A percentile compares a stretch with the other conserved stretches of the same genome.
These are phyloP conservation scores for Abramis brama DNA, from an alignment of 2,113 vertebrate genomes.

Conservation along the genomic window DNA sequence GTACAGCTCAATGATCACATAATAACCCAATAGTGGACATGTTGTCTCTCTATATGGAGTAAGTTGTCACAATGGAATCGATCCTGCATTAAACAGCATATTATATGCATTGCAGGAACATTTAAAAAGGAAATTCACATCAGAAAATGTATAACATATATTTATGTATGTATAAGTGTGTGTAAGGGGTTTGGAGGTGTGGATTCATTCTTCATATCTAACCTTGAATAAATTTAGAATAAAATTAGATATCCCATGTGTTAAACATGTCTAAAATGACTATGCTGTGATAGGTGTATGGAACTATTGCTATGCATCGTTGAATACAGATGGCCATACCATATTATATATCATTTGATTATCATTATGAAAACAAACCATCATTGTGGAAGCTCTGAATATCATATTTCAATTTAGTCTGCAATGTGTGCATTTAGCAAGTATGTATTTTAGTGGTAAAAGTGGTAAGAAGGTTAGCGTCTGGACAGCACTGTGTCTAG, in stretches of 20 bases:
- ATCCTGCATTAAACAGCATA: neutral
- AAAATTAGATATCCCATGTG: neutral
- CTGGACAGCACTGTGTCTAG: neutral
- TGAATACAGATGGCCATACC: conserved; percentile 2
- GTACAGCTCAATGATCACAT: neutral
- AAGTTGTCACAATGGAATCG: neutral
- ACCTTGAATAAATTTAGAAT: neutral
- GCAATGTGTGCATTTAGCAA: neutral
- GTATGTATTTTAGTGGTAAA: neutral
- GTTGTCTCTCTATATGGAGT: neutral
- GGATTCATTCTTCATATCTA: neutral
- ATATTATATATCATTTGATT: neutral
- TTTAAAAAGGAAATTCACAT: neutral
- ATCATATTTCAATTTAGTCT: neutral
- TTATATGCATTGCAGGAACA: neutral
- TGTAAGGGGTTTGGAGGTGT: neutral
- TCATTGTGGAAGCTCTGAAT: neutral
- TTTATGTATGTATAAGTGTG: no score
- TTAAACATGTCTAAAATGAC: conserved; percentile 9
- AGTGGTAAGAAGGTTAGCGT: neutral
- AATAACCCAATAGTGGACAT: neutral
- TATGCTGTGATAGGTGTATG: neutral
- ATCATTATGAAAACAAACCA: neutral
- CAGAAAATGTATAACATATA: no score
- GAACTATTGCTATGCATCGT: neutral